Base-by-base conservation (phyloP, 2,113 vertebrate species). In the Channa argus region DNA sequence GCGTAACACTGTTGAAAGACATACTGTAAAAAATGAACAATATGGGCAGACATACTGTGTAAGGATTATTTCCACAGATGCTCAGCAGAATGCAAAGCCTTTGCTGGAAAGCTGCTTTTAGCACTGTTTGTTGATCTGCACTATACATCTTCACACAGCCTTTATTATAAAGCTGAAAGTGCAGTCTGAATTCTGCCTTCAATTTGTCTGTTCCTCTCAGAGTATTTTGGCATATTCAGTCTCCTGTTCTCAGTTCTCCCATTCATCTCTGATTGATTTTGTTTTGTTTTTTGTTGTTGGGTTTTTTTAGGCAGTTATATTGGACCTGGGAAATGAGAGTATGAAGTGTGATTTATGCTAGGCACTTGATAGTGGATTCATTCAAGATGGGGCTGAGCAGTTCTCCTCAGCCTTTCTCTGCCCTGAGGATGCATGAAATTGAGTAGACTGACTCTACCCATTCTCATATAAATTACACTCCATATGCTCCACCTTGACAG, bases 341-440 rank as follows among this genome's bases (percentile, higher is more conserved):
- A 36, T 74, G 43, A 71, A 63, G 63, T 75, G 61, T 76, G 80
- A 87, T 88, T 86, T 88, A 85, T 86, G 69, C 15, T 10, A 52
- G 49, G 67, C 55, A 74, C 65, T 89, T 68, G 66, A 79, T 72
- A 14, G 10, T 52, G 14, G 63, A 80, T 65, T 50, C 24, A 36
- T 74, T 50, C 8, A 12, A 69, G 75, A 82, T 49, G 47, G 38
- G 9, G 66, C 56, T 63, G 70, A 72, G 33, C 50, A 51, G 59
- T 59, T 79, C 66, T 33, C 64, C 65, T 37, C 63, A 50, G 12
- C 24, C 11, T 45, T 2, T 36, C 43, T 46, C 59, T 47, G 76
- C 83, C 83, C 76, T 12, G 39, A 74, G 86, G 82, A 82, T 77
- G 76, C 74, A 71, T 88, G 73, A 77, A 86, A 91, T 86, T 77